phyloP scores from a whole-genome alignment of 2,888 invertebrate species.

The Leptinotarsa rubiginosa region DNA sequence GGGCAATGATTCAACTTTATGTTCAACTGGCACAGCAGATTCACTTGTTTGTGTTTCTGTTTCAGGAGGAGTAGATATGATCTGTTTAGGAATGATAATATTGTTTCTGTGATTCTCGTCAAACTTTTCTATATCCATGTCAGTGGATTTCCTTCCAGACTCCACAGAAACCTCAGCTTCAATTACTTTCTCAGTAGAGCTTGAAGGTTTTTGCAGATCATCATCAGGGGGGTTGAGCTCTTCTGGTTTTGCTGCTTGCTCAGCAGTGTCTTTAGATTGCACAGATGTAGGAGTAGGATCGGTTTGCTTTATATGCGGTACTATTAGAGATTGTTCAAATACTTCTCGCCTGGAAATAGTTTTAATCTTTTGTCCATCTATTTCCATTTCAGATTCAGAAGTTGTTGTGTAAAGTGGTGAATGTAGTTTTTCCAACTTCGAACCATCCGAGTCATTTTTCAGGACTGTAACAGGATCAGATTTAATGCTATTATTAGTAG shows the following conservation, averaged over 20 bases:
- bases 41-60: neutral
- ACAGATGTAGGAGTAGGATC: conserved; percentile 33
- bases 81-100: conserved; percentile 33
- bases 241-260: conserved; percentile 19
- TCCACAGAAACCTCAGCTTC: conserved; percentile 39
- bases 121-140: conserved; percentile 58
- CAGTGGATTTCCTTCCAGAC: conserved; percentile 54
- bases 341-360: conserved; percentile 64
- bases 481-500: conserved; percentile 36
- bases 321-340: conserved; percentile 53
- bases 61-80: neutral
- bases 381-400: conserved; percentile 66
- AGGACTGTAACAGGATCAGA: conserved; percentile 33
- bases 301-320: conserved; percentile 41
- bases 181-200: conserved; percentile 32
- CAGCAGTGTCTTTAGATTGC: neutral
- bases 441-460: conserved; percentile 31
- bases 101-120: conserved; percentile 48
- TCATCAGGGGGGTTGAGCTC: conserved; percentile 15
- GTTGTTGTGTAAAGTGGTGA: conserved; percentile 60
- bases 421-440: conserved; percentile 47
- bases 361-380: conserved; percentile 66
- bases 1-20: neutral
- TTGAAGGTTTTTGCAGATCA: neutral
- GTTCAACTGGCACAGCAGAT: neutral